Conservation (phyloP, 2,797 vertebrate genomes). For the Melopsittacus undulatus region DNA sequence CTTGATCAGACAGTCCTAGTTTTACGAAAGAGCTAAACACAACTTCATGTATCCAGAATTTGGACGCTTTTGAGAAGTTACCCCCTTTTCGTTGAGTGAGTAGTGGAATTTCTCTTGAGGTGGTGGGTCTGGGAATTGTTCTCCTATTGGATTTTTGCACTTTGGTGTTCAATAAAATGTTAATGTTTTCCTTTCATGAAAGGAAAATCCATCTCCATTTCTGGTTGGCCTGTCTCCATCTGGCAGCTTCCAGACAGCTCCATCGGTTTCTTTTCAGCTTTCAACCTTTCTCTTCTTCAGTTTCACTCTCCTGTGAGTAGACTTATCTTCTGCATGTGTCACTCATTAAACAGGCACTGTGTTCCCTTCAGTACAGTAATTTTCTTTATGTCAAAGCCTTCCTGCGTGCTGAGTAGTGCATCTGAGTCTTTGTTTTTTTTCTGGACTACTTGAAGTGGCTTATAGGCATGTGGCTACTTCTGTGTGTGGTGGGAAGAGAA, state of each 20-base stretch:
- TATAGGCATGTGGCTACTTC: neutral
- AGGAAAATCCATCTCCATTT: neutral
- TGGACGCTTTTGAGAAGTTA: neutral
- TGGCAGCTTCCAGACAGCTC: neutral
- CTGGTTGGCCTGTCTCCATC: neutral
- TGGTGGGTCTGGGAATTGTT: neutral
- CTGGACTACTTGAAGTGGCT: neutral
- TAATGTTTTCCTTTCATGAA: neutral
- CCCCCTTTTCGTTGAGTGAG: fast-evolving
- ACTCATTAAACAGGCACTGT: neutral
- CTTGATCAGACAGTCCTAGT: neutral
- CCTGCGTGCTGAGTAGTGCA: neutral
- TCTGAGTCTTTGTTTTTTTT: neutral
- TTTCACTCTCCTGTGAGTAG: neutral
- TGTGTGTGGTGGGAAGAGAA: neutral
- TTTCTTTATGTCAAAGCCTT: neutral
- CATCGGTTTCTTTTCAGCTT: neutral
- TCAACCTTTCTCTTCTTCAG: neutral
- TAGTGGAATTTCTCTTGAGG: neutral
- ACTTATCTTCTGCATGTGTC: neutral
- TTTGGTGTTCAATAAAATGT: neutral
- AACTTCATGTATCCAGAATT: neutral
- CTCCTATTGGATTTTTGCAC: neutral
- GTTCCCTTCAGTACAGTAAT: neutral
- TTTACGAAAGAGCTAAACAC: neutral